Evolutionary conservation across 2,888 invertebrate genomes (phyloP).

Genomic region (Uloborus plumipes): DNA sequence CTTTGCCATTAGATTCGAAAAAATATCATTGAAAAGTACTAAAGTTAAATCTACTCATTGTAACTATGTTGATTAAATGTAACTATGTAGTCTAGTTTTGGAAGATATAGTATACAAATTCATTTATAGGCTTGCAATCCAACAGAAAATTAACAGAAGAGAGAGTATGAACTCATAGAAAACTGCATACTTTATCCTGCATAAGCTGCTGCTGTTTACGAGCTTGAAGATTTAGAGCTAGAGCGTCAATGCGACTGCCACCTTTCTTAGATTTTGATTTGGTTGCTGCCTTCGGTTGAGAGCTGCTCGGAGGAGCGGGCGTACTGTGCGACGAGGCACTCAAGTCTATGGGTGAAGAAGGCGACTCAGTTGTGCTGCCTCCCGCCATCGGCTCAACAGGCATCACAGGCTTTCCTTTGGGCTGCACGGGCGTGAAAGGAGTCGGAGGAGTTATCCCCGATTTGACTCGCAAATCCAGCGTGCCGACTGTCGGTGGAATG

Average conservation of each 20-base stretch:
- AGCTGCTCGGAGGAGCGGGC: neutral
- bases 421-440: conserved; percentile 59
- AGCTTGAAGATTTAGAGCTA: conserved; percentile 68
- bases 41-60: too few species aligned
- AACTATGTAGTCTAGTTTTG: too few species aligned
- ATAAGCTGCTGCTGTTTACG: conserved; percentile 65
- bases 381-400: conserved; percentile 20
- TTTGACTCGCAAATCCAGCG: conserved; percentile 65
- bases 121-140: too few species aligned
- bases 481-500: conserved; percentile 51
- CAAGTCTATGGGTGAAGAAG: conserved; percentile 66
- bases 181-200: conserved; percentile 33
- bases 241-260: conserved; percentile 67
- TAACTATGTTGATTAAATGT: too few species aligned
- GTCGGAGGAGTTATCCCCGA: conserved; percentile 48
- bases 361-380: conserved; percentile 39
- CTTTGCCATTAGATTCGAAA: too few species aligned
- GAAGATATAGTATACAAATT: too few species aligned
- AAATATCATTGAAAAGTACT: too few species aligned
- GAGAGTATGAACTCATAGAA: neutral
- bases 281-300: neutral
- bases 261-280: conserved; percentile 31
- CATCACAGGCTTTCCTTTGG: conserved; percentile 18
- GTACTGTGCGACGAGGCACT: conserved; percentile 63
- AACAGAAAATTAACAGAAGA: neutral